Evolutionary conservation across 2,888 invertebrate genomes (phyloP).

Genomic region (Crossocerus cetratus): DNA sequence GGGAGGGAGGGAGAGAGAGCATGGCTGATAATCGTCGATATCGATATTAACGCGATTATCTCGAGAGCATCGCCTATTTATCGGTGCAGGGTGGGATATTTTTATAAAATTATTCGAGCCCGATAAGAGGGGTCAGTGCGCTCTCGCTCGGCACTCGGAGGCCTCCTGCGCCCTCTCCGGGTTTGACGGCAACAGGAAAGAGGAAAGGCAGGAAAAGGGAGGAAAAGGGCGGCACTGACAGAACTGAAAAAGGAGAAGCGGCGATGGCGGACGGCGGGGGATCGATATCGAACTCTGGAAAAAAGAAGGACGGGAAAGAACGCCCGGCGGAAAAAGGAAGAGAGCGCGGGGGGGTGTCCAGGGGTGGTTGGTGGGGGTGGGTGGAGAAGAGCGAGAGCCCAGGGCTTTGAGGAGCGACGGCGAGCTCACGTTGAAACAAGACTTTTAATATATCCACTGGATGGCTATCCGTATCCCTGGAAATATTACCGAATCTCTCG

Average conservation of each 20-base stretch:
- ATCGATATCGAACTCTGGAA: slow-evolving; percentile 57
- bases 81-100: slow-evolving; percentile 29
- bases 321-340: slow-evolving; percentile 58
- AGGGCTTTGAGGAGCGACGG: slow-evolving; percentile 55
- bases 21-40: slow-evolving; percentile 4
- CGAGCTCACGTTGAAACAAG: slow-evolving; percentile 49
- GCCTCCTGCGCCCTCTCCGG: slow-evolving; percentile 37
- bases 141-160: slow-evolving; percentile 2
- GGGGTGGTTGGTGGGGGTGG: too few relatives aligned
- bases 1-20: not conserved
- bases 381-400: not conserved
- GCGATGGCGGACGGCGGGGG: slow-evolving; percentile 22
- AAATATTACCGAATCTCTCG: slow-evolving; percentile 34
- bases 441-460: slow-evolving; percentile 41
- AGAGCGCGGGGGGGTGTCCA: slow-evolving; percentile 33
- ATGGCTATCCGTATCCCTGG: slow-evolving; percentile 16
- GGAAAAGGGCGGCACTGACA: slow-evolving; percentile 60
- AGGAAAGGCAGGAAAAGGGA: slow-evolving; percentile 56
- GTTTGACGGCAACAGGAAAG: slow-evolving; percentile 60
- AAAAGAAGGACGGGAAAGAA: slow-evolving; percentile 50
- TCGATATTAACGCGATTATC: slow-evolving; percentile 24
- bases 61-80: slow-evolving; percentile 16
- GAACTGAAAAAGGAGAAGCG: slow-evolving; percentile 51
- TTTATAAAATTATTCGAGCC: slow-evolving; percentile 50
- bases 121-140: slow-evolving; percentile 19